These are phyloP conservation scores for Phymanthus crucifer DNA, from an alignment of 92 coral and sea anemone genomes.

Conservation along the genomic window DNA sequence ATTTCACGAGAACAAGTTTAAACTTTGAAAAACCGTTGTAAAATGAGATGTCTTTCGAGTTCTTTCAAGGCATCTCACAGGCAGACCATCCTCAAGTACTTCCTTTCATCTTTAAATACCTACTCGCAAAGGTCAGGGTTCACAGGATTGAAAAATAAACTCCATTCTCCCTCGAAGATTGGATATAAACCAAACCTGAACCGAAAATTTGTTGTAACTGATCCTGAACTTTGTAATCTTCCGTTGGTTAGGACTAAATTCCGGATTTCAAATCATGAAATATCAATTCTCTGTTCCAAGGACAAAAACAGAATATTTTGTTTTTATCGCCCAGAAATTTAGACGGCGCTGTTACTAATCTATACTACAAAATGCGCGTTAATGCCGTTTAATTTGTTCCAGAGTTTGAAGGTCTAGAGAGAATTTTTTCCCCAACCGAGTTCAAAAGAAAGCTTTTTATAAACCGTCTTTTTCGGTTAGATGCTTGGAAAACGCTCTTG, in stretches of 20 bases:
- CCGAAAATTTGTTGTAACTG: background rate
- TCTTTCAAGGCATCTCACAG: too few species aligned
- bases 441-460: too few species aligned
- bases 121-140: background rate
- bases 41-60: background rate
- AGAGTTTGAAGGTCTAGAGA: background rate
- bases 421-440: background rate
- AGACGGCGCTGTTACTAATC: background rate
- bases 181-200: background rate
- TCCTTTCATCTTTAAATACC: background rate
- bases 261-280: too few species aligned
- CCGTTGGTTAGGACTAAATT: background rate
- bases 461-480: too few species aligned
- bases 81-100: too few species aligned
- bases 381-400: conserved; percentile 4
- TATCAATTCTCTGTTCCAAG: background rate
- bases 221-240: background rate
- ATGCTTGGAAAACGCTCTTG: background rate
- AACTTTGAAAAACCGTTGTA: background rate
- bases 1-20: too few species aligned
- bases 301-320: background rate
- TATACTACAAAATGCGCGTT: background rate
- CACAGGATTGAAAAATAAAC: background rate
- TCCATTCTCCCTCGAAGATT: background rate
- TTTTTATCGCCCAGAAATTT: background rate